Base-by-base conservation (phyloP, 2,888 invertebrate genomes). In the Lasioglossum marginatum region DNA sequence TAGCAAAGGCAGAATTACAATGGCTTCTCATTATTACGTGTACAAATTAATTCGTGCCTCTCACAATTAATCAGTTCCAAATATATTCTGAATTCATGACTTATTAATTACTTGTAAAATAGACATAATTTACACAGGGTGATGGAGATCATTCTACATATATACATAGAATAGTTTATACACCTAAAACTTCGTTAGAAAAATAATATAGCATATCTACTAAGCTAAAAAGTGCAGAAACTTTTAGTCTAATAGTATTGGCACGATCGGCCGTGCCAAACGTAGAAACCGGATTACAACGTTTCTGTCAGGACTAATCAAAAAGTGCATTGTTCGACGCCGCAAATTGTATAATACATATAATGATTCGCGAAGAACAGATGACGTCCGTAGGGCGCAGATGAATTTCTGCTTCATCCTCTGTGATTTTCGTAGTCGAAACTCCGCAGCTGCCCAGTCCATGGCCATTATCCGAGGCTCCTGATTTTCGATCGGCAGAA, bases 401-500 rank as follows among this genome's bases (percentile, higher is more conserved):
- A 66, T 66, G 66, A 66, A 66, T 37, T 66, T 66, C 66, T 37
- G 34, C 6, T 23, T 34, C 4, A 23, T 66, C 31, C 16, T 0
- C 16, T 1, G 66, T 23, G 34, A 37, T 68, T 34, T 19, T 23
- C 68, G 23, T 23, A 23, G 68, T 10, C 4, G 68, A 68, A 66
- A 68, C 68, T 68, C 68, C 4, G 37, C 68, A 68, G 66, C 37
- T 23, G 68, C 19, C 68, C 23, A 10, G 37, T 1, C 37, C 23
- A 2, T 10, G 37, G 12, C 23, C 23, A 68, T 68, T 68, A 68
- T 68, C 68, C 37, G 34, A 16, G 68, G 10, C 68, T 68, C 68
- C 34, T 37, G 68, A 68, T 68, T 37, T 37, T 34, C 68, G 68
- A 68, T 68, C 68, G 37, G 34, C 68, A 37, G 34, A 68, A 68